A percentile compares a stretch with the other conserved stretches of the same genome.
Conservation (phyloP, 2,797 vertebrate species). For the Bothrops alternatus region DNA sequence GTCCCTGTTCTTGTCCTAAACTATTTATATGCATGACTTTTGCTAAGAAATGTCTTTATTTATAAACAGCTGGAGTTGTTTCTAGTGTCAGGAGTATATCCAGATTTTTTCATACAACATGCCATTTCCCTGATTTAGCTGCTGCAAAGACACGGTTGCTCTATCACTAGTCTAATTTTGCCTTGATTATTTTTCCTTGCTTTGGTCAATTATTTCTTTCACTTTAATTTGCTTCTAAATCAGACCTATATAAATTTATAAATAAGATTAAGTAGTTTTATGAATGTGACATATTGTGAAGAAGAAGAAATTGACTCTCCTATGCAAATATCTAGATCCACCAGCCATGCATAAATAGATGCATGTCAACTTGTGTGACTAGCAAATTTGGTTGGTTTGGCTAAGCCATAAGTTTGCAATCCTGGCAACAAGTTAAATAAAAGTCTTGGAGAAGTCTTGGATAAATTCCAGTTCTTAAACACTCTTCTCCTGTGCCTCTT, state of each 20-base stretch:
- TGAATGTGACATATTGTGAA: not conserved
- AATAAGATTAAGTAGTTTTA: not conserved
- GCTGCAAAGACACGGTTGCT: not conserved
- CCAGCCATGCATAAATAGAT: not conserved
- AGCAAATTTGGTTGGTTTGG: not conserved
- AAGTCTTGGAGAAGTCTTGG: not conserved
- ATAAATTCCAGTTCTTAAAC: not conserved
- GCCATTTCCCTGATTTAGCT: not conserved
- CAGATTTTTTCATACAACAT: not conserved
- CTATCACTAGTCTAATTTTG: not conserved
- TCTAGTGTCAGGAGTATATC: not conserved
- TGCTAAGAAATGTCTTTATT: not conserved
- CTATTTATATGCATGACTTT: not conserved
- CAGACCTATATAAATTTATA: not conserved
- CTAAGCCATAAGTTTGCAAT: not conserved
- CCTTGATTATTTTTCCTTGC: not conserved
- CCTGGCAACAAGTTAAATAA: not conserved
- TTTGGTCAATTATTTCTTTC: not conserved
- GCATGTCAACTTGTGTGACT: not conserved
- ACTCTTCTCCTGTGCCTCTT: not conserved
- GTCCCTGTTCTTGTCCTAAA: not conserved
- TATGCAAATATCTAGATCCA: not conserved
- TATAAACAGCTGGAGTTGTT: not conserved
- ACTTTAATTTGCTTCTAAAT: not conserved
- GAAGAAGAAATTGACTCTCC: not conserved